Conservation (phyloP, 2,113 vertebrate species). For the Cygnus atratus region DNA sequence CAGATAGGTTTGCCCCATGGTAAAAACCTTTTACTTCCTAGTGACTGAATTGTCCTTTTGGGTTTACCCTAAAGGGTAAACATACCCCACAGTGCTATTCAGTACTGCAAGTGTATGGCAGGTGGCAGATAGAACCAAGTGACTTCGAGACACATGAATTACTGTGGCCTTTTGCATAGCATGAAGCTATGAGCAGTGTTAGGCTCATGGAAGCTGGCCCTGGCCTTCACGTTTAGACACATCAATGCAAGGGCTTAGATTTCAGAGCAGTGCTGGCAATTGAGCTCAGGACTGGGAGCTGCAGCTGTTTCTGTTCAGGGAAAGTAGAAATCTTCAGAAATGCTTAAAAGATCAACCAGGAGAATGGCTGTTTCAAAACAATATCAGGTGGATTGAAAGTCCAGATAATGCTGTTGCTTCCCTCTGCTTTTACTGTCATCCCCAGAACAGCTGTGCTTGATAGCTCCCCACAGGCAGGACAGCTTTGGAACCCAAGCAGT, state of each 20-base stretch:
- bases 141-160: neutral
- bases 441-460: neutral
- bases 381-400: neutral
- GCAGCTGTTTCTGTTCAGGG: neutral
- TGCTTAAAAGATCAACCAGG: neutral
- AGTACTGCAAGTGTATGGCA: neutral
- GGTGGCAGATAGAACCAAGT: neutral
- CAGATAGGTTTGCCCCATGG: neutral
- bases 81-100: neutral
- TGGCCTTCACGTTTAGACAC: neutral
- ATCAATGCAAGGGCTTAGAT: neutral
- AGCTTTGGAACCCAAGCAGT: neutral
- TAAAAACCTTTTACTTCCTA: slow-evolving; percentile 4
- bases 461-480: neutral
- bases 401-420: neutral
- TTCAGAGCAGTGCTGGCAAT: neutral
- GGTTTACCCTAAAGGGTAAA: slow-evolving; percentile 14
- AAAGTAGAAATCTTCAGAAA: neutral
- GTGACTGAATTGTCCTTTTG: neutral
- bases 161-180: neutral
- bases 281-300: neutral
- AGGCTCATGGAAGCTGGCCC: neutral
- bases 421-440: neutral
- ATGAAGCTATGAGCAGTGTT: neutral
- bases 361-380: slow-evolving; percentile 8